Percentiles rank a stretch among this genome's conserved stretches.
These are phyloP conservation scores for Pongo abelii DNA, from an alignment of 2,113 vertebrate genomes.

Conservation along the genomic window DNA sequence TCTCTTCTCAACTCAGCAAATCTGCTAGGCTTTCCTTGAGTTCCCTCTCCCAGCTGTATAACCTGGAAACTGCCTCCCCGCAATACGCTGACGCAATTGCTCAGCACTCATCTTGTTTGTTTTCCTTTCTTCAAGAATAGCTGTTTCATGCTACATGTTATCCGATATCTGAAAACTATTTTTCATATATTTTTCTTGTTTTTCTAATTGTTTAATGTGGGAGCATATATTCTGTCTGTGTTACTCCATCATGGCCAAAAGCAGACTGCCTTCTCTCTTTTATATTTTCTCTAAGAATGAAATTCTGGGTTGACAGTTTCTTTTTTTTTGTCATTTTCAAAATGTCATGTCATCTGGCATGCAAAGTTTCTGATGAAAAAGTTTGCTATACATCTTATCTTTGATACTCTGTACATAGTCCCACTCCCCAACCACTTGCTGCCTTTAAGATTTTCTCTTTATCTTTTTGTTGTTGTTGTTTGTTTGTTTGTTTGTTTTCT, in stretches of 20 bases:
- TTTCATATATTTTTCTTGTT: background rate
- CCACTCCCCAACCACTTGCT: too few relatives aligned
- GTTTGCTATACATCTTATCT: background rate
- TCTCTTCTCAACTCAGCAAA: background rate
- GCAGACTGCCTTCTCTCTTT: background rate
- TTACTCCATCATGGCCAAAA: background rate
- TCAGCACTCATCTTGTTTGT: background rate
- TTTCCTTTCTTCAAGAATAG: background rate
- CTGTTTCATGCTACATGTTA: background rate
- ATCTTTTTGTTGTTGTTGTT: background rate
- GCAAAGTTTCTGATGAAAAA: background rate
- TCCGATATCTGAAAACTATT: background rate
- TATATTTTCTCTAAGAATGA: background rate
- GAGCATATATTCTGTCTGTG: background rate
- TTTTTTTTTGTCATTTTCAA: background rate
- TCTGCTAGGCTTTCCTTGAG: background rate
- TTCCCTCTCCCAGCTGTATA: background rate
- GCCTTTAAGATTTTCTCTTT: background rate
- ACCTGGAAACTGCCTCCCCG: background rate
- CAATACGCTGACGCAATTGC: accelerated
- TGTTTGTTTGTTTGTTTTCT: too few relatives aligned
- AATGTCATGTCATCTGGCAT: background rate
- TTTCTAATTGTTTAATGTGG: background rate
- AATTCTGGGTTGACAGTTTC: background rate
- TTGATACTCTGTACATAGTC: background rate